Evolutionary conservation across 2,113 vertebrate species (phyloP).

Genomic region (Tauraco erythrolophus): DNA sequence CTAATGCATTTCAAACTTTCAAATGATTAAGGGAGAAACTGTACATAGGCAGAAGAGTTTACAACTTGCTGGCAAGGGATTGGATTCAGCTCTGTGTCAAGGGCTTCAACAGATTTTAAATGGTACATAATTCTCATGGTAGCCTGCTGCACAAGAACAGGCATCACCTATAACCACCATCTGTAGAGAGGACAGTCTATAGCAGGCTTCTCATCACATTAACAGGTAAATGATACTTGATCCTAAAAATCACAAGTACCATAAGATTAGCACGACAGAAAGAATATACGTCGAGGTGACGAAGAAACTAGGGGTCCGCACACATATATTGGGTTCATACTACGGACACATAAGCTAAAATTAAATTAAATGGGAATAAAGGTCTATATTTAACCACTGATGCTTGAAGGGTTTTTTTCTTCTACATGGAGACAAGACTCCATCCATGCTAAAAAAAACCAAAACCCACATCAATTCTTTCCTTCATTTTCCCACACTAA

Average conservation of each 20-base stretch:
- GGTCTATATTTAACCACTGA: background rate
- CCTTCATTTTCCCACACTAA: conserved; percentile 59
- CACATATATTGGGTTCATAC: background rate
- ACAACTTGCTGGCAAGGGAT: background rate
- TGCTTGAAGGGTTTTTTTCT: background rate
- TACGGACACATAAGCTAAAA: background rate
- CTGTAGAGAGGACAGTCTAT: background rate
- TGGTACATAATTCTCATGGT: background rate
- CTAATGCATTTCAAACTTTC: background rate
- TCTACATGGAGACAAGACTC: background rate
- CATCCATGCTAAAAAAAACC: background rate
- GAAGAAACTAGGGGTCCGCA: background rate
- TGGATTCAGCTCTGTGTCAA: background rate
- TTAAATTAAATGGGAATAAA: background rate
- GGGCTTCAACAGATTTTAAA: background rate
- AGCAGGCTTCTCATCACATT: background rate
- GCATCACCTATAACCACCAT: background rate
- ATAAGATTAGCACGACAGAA: background rate
- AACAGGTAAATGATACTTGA: background rate
- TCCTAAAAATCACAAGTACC: background rate
- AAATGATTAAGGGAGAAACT: background rate
- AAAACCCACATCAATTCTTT: background rate
- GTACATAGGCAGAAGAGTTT: background rate
- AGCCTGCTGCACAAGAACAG: background rate
- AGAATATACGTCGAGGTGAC: background rate